These are phyloP conservation scores for Enteromius radiatus DNA, from an alignment of 2,797 vertebrate species.

Conservation along the genomic window DNA sequence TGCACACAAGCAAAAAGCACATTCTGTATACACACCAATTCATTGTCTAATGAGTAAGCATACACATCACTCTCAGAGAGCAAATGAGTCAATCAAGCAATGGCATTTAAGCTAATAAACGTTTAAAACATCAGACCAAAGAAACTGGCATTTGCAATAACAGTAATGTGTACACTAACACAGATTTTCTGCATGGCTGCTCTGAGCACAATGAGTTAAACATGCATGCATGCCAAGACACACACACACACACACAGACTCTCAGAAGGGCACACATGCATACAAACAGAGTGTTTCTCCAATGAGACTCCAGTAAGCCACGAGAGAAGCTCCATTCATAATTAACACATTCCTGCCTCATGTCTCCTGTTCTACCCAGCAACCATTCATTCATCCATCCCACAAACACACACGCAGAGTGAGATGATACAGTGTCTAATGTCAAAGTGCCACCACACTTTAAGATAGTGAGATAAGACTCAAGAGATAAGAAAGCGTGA, in stretches of 20 bases:
- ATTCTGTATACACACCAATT: not conserved
- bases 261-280: slow-evolving; percentile 47
- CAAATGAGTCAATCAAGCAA: not conserved
- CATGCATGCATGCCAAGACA: slow-evolving; percentile 37
- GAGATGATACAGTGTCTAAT: slow-evolving; percentile 44
- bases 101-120: not conserved
- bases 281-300: slow-evolving; percentile 44
- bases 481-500: not conserved
- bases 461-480: slow-evolving; percentile 32
- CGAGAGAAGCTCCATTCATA: slow-evolving; percentile 77
- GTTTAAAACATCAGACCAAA: not conserved
- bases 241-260: slow-evolving; percentile 38
- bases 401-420: slow-evolving; percentile 49
- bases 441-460: slow-evolving; percentile 36
- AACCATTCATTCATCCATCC: slow-evolving; percentile 76
- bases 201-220: slow-evolving; percentile 29
- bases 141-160: slow-evolving; percentile 32
- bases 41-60: not conserved
- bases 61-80: not conserved
- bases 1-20: not conserved
- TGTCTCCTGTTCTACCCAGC: slow-evolving; percentile 76
- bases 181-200: slow-evolving; percentile 48
- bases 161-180: slow-evolving; percentile 23
- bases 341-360: slow-evolving; percentile 80
- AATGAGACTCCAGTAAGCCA: slow-evolving; percentile 28